phyloP scores from a whole-genome alignment of 2,113 vertebrate genomes.

The Mola mola region DNA sequence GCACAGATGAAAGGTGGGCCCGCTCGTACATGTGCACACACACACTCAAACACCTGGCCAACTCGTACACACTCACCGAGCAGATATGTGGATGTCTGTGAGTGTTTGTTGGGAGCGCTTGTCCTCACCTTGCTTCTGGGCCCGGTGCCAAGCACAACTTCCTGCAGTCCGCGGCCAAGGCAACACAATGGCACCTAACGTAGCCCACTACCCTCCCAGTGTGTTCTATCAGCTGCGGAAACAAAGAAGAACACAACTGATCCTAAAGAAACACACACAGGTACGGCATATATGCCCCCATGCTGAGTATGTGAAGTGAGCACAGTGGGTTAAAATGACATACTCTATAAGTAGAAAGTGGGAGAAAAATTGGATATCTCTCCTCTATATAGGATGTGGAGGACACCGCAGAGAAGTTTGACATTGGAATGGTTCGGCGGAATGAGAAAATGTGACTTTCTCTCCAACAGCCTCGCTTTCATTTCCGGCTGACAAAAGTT shows the following conservation, averaged over 20 bases:
- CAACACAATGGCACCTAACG: slow-evolving; percentile 80
- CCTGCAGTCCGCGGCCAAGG: slow-evolving; percentile 49
- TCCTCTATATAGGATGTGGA: slow-evolving; percentile 17
- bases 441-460: slow-evolving; percentile 46
- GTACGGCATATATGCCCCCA: background rate
- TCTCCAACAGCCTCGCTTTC: slow-evolving; percentile 27
- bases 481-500: slow-evolving; percentile 42
- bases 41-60: no score
- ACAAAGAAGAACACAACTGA: slow-evolving; percentile 31
- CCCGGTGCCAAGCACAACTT: slow-evolving; percentile 64
- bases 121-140: slow-evolving; percentile 74
- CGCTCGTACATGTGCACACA: slow-evolving; percentile 20
- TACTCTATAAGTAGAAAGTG: slow-evolving; percentile 1
- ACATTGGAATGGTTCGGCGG: slow-evolving; percentile 58
- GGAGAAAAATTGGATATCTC: background rate
- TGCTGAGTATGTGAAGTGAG: background rate
- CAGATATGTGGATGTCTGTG: slow-evolving; percentile 8
- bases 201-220: slow-evolving; percentile 85
- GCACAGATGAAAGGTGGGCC: slow-evolving; percentile 87
- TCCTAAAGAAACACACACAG: slow-evolving; percentile 18
- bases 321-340: slow-evolving; percentile 22
- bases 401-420: slow-evolving; percentile 46
- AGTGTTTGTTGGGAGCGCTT: slow-evolving; percentile 57
- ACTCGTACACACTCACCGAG: no score
- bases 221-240: slow-evolving; percentile 84